Evolutionary conservation across 2,797 vertebrate species (phyloP).

Genomic region (Eutrigla gurnardus): DNA sequence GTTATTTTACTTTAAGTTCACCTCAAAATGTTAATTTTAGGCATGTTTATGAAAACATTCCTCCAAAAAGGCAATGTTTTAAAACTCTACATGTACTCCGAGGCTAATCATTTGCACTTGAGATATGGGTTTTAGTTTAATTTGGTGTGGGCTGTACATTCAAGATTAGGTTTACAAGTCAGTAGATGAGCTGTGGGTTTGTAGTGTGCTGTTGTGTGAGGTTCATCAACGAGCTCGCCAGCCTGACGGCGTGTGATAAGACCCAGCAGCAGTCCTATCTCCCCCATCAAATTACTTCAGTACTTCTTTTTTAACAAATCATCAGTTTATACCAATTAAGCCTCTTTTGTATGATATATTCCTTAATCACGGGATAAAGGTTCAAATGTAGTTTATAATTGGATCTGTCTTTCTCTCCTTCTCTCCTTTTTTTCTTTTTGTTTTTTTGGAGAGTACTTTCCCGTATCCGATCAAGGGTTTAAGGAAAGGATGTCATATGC

Average conservation of each 20-base stretch:
- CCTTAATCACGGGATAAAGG: conserved; percentile 8
- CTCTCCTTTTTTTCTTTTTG: not conserved
- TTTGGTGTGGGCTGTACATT: not conserved
- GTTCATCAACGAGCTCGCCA: conserved; percentile 24
- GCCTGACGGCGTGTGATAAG: conserved; percentile 48
- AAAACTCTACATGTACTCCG: not conserved
- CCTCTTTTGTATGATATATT: conserved; percentile 10
- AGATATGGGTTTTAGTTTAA: conserved; percentile 2
- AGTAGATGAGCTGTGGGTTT: conserved; percentile 2
- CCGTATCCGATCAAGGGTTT: not conserved
- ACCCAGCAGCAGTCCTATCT: conserved; percentile 28
- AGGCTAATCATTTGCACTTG: not conserved
- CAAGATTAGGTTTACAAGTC: not conserved
- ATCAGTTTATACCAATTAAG: conserved; percentile 32
- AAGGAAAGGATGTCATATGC: not conserved
- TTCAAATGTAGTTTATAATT: conserved; percentile 22
- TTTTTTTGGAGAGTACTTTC: not conserved
- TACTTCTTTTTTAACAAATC: conserved; percentile 22
- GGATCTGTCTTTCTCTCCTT: conserved; percentile 20
- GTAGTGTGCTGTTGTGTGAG: conserved; percentile 21
- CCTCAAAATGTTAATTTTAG: not conserved
- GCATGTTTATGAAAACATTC: not conserved
- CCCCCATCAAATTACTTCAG: conserved; percentile 37
- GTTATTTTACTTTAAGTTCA: not conserved
- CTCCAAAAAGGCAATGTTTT: not conserved